Evolutionary conservation across 2,113 vertebrate genomes (phyloP), one percentile per base, ranked within the genome.

Genomic region (Myanophis thanlyinensis): DNA sequence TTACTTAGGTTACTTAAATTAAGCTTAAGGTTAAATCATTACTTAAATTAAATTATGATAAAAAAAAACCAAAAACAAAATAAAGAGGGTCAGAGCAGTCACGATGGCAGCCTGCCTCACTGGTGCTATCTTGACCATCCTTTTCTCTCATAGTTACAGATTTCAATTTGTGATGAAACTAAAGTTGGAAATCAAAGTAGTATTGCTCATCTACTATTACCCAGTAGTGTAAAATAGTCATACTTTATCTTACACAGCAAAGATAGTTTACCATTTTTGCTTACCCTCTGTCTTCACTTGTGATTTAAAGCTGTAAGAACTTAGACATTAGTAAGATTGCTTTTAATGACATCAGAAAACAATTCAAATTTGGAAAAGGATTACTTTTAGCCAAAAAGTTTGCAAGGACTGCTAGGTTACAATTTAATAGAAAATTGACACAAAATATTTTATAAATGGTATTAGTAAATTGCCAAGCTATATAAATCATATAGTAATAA

Each of bases 111-210:
- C n/a, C n/a, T n/a, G n/a, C n/a, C n/a, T n/a, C n/a, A n/a, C n/a
- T n/a, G n/a, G n/a, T n/a, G n/a, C n/a, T n/a, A n/a, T n/a, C n/a
- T n/a, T n/a, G n/a, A n/a, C n/a, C n/a, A n/a, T 49, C 27, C 47
- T 2, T 44, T 87, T 62, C 15, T 88, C 9, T 44, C 51, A 56
- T 59, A 91, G 51, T 15, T 46, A 51, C 62, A 15, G 30, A 15
- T 11, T 73, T 88, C 2, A 44, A 40, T 88, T 73, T 73, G 35
- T 93, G 93, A 13, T 54, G 89, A 89, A 87, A 93, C 89, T 87
- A 2, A 90, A 80, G 90, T 30, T 92, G 56, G 23, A 67, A 62
- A 53, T 46, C 13, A 30, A 35, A 35, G 20, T 73, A 35, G 80
- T 47, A 88, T 80, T 92, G 49, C 27, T 88, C 25, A 53, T 27